A percentile compares a stretch with the other conserved stretches of the same genome.
Evolutionary conservation across 2,113 vertebrate genomes (phyloP).

Genomic region (Pelodiscus sinensis): DNA sequence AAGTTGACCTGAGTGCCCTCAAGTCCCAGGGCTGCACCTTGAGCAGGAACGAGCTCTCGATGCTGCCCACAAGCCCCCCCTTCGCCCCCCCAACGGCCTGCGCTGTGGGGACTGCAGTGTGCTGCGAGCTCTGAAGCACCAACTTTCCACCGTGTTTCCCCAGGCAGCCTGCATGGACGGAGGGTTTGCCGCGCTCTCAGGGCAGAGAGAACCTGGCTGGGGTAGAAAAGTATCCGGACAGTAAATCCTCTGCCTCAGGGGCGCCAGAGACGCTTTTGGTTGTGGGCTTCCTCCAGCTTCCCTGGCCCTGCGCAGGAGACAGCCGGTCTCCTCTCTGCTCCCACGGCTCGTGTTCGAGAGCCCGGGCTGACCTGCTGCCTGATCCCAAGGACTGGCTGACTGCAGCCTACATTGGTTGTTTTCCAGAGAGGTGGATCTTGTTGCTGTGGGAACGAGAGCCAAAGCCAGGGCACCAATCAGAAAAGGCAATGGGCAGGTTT

Average conservation of each 20-base stretch:
- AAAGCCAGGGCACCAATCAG: background rate
- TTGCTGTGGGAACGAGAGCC: background rate
- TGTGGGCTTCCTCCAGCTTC: background rate
- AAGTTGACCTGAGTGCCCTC: background rate
- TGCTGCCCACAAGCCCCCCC: background rate
- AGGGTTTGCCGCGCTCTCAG: background rate
- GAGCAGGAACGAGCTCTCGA: background rate
- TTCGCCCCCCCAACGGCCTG: too few relatives aligned
- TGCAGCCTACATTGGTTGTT: background rate
- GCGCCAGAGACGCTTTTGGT: background rate
- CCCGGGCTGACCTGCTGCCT: background rate
- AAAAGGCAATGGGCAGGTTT: background rate
- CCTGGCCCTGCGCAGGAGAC: background rate
- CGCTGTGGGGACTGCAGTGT: background rate
- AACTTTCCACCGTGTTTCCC: background rate
- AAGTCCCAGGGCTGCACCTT: fast-evolving
- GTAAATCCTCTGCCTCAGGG: background rate
- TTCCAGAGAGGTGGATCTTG: background rate
- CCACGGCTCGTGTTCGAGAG: background rate
- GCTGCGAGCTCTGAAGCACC: background rate
- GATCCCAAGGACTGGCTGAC: background rate
- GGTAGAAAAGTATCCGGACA: background rate
- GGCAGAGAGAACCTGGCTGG: background rate
- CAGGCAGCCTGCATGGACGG: background rate
- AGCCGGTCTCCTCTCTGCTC: too few relatives aligned